Base-by-base conservation (phyloP, 2,797 vertebrate genomes). In the Rhinatrema bivittatum region DNA sequence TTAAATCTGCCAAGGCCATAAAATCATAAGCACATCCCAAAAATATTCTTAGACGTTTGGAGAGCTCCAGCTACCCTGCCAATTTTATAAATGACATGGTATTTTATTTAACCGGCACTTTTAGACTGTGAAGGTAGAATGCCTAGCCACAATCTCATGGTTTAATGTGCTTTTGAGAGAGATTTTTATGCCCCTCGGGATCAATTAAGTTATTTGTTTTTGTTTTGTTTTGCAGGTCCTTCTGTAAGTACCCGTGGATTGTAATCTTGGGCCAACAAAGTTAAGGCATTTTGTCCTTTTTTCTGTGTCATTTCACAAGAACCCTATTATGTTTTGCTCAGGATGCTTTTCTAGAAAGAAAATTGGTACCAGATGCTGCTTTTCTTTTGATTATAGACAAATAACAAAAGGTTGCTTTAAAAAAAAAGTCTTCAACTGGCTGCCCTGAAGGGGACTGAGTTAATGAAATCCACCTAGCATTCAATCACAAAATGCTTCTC, bases 171-270 rank as follows among this genome's bases (percentile, higher is more conserved):
- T n/a, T n/a, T n/a, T n/a, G n/a, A n/a, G n/a, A n/a, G n/a, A n/a
- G n/a, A n/a, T n/a, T n/a, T n/a, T n/a, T n/a, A n/a, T n/a, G n/a
- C n/a, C n/a, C n/a, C n/a, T n/a, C n/a, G n/a, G n/a, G n/a, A n/a
- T n/a, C n/a, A n/a, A n/a, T n/a, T n/a, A n/a, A n/a, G n/a, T n/a
- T n/a, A n/a, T n/a, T n/a, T n/a, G n/a, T n/a, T 69, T 60, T 65
- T 60, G 54, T 78, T 70, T 50, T 85, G 56, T 79, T 53, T 85
- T 84, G 20, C 74, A 87, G 84, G 84, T 61, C 65, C 76, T 64
- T 75, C 84, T 16, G 84, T 87, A 85, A 87, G 83, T 84, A 72
- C 56, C n/a, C 62, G 3, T 30, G 67, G 62, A 69, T 51, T 57
- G 46, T 34, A 29, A 48, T 29, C 27, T 51, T 61, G 50, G 45